A percentile compares a stretch with the other conserved stretches of the same genome.
phyloP scores from a whole-genome alignment of 2,888 invertebrate species.

The Nephrotoma appendiculata region DNA sequence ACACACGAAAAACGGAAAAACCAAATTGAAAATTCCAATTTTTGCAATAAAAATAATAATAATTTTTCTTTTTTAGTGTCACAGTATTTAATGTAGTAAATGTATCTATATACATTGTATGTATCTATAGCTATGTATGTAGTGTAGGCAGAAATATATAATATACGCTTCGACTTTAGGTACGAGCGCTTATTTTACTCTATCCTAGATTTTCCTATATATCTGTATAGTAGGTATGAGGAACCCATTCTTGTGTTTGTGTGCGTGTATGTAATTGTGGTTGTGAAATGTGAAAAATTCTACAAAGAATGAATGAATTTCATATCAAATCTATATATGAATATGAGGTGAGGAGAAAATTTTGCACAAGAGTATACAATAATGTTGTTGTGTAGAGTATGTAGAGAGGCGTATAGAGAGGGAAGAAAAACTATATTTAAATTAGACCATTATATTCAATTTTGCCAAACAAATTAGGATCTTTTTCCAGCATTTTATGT shows the following conservation, averaged over 20 bases:
- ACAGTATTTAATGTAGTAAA: background rate
- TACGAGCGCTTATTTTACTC: too few species aligned
- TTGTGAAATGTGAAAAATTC: background rate
- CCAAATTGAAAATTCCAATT: background rate
- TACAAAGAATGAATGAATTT: background rate
- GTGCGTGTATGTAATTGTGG: background rate
- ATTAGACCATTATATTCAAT: background rate
- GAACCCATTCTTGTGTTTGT: background rate
- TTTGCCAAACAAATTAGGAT: background rate
- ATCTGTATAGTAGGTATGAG: background rate
- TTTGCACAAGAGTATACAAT: background rate
- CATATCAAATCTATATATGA: background rate
- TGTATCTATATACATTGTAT: too few species aligned
- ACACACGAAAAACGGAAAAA: background rate
- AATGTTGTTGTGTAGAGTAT: background rate
- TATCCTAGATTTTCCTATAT: background rate
- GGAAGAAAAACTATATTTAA: background rate
- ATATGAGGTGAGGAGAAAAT: background rate
- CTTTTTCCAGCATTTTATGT: background rate
- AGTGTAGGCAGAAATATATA: background rate
- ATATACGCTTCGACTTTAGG: too few species aligned
- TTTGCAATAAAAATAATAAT: background rate
- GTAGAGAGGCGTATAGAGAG: background rate
- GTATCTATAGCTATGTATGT: background rate
- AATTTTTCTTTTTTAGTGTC: background rate